Base-by-base conservation (phyloP, 2,797 vertebrate genomes). In the Labroides dimidiatus region DNA sequence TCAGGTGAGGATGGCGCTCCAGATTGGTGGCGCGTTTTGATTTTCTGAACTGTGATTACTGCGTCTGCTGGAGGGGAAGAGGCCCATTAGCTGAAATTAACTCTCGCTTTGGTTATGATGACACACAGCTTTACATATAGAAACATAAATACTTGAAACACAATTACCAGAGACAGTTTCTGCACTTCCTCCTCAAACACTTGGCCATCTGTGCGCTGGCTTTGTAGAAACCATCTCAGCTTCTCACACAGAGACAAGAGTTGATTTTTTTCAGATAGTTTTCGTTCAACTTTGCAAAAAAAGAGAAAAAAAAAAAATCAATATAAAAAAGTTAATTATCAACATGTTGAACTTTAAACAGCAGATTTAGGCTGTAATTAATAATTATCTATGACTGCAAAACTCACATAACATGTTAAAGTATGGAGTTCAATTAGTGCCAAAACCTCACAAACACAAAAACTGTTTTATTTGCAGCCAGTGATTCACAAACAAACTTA, bases 91-190 rank as follows among this genome's bases (percentile, higher is more conserved):
- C 44, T 44, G 20, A 52, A 79, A 77, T 77, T 41, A 79, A 74
- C 75, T 80, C 73, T 68, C 64, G 72, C 68, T 77, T 79, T 81
- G 82, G 80, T 83, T 52, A 20, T 64, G 42, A 77, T 78, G 65
- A 80, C 75, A 56, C 21, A 10, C 20, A 33, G 36, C 47, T 1
- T 23, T 33, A 66, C 50, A 84, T 83, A 49, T 69, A 55, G 37
- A 60, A 60, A 63, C 36, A 72, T 67, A 70, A 81, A 80, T 75
- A 69, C 79, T 74, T 44, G 12, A 81, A 68, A 74, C 42, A 41
- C 56, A 75, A 81, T 82, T 77, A 78, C 24, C n/a, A 45, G 7
- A 68, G 69, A 52, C 23, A 37, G 37, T 50, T 80, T 41, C 17
- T 23, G 48, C 30, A n/a, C 55, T 58, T 68, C 1, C 50, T 68